Evolutionary conservation across 2,113 vertebrate species (phyloP).

Genomic region (Ophthalmolycus amberensis): DNA sequence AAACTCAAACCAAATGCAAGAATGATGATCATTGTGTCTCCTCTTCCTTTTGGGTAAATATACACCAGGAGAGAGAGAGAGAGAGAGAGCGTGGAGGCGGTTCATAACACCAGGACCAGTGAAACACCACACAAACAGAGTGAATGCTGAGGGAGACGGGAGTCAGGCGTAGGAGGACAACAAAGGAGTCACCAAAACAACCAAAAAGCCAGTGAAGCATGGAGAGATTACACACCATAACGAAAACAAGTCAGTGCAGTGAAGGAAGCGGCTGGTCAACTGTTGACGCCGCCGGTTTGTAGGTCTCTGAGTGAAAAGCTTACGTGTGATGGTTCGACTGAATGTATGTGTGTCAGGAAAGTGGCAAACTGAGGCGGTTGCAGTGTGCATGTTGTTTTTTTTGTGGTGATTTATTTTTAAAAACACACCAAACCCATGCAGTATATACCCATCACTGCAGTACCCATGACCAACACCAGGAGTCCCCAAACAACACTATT

Average conservation of each 20-base stretch:
- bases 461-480: constrained; percentile 86
- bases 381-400: constrained; percentile 59
- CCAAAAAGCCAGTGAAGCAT: constrained; percentile 78
- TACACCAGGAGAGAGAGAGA: constrained; percentile 35
- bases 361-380: constrained; percentile 56
- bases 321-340: constrained; percentile 39
- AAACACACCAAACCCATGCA: constrained; percentile 86
- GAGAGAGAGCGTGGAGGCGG: constrained; percentile 23
- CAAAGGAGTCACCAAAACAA: constrained; percentile 51
- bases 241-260: constrained; percentile 67
- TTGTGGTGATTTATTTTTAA: constrained; percentile 54
- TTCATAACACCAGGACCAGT: constrained; percentile 56
- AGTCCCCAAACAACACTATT: constrained; percentile 84
- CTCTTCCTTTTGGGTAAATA: constrained; percentile 40
- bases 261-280: constrained; percentile 35
- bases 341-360: constrained; percentile 33
- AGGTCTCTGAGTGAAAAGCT: constrained; percentile 31
- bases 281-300: constrained; percentile 13
- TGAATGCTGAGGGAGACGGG: constrained; percentile 51
- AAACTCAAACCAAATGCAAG: constrained; percentile 69
- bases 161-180: constrained; percentile 20
- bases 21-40: constrained; percentile 47
- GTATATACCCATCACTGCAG: constrained; percentile 85
- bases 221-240: constrained; percentile 62
- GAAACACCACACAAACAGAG: constrained; percentile 56